These are phyloP conservation scores for Dysdera silvatica DNA, from an alignment of 1,140 invertebrate genomes.

Conservation along the genomic window DNA sequence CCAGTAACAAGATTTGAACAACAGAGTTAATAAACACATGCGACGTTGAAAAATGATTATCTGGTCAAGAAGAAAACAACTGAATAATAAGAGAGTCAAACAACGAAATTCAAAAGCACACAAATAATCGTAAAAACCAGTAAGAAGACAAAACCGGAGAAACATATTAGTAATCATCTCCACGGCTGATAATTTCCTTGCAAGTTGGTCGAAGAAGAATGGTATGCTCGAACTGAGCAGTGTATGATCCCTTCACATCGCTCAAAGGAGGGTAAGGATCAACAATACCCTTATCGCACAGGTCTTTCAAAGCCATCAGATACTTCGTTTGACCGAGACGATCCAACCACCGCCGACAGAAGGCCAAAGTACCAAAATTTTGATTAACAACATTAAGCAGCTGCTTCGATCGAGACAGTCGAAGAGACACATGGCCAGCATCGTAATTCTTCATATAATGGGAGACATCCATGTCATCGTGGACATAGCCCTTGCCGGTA, in stretches of 20 bases:
- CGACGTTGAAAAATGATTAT: too few relatives aligned
- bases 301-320: conserved; percentile 95
- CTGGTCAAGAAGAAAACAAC: too few relatives aligned
- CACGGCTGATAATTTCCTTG: conserved; percentile 94
- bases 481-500: conserved; percentile 90
- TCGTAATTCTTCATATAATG: conserved; percentile 99
- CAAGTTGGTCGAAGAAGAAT: conserved; percentile 94
- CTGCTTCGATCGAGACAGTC: conserved; percentile 82
- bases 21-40: too few relatives aligned
- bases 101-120: too few relatives aligned
- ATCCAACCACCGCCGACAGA: conserved; percentile 98
- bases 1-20: too few relatives aligned
- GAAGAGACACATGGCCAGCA: conserved; percentile 80
- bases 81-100: too few relatives aligned
- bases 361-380: conserved; percentile 95
- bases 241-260: conserved; percentile 96
- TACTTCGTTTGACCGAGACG: conserved; percentile 93
- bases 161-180: conserved; percentile 93
- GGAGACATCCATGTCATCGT: conserved; percentile 98
- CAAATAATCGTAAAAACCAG: too few relatives aligned
- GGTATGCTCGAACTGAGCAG: conserved; percentile 98
- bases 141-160: too few relatives aligned
- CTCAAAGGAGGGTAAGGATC: conserved; percentile 97
- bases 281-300: conserved; percentile 91
- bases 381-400: conserved; percentile 93